phyloP scores from a whole-genome alignment of 2,797 vertebrate genomes.

The Phataginus tetradactyla region DNA sequence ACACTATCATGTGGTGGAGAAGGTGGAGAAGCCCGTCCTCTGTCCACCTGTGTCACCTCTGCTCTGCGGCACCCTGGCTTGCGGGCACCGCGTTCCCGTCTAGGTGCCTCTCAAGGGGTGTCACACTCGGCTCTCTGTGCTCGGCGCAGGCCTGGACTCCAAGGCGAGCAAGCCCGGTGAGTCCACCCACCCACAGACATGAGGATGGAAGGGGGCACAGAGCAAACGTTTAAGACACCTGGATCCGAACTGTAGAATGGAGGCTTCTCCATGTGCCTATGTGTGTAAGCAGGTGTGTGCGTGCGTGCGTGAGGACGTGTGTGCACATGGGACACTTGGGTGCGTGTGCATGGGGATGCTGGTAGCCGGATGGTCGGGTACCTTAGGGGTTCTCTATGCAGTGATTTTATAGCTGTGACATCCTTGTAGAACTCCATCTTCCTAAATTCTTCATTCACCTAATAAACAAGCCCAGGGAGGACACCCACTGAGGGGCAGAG shows the following conservation, averaged over 20 bases:
- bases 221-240: background rate
- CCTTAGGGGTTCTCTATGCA: rapidly evolving
- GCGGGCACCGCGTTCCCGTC: too few relatives aligned
- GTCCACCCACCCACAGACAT: background rate
- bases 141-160: background rate
- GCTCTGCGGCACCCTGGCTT: rapidly evolving
- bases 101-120: rapidly evolving
- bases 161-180: rapidly evolving
- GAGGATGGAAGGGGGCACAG: background rate
- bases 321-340: background rate
- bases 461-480: rapidly evolving
- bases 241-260: background rate
- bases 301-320: background rate
- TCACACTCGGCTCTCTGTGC: background rate
- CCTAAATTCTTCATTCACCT: background rate
- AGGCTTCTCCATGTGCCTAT: too few relatives aligned
- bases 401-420: rapidly evolving
- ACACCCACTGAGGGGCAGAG: background rate
- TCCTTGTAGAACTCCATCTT: background rate
- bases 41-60: rapidly evolving
- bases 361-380: too few relatives aligned
- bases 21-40: background rate
- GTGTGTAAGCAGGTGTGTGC: too few relatives aligned
- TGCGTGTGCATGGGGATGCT: too few relatives aligned
- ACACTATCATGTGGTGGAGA: rapidly evolving